These are phyloP conservation scores for Habrosyne pyritoides DNA, from an alignment of 2,888 invertebrate genomes.

Conservation along the genomic window DNA sequence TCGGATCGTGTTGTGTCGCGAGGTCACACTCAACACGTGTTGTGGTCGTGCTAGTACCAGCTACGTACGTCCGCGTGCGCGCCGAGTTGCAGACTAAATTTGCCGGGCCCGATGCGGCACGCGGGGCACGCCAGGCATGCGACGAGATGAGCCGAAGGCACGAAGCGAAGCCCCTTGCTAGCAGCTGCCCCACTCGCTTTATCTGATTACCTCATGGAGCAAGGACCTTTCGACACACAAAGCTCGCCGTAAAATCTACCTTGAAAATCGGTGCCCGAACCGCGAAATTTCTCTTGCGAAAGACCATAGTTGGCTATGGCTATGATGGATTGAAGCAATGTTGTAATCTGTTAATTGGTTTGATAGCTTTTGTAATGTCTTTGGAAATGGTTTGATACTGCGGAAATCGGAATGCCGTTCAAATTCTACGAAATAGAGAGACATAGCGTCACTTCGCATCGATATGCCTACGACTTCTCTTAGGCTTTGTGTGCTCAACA, in stretches of 20 bases:
- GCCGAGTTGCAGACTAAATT: slow-evolving; percentile 68
- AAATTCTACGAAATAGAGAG: no score
- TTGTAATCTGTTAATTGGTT: slow-evolving; percentile 7
- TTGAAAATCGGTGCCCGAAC: slow-evolving; percentile 65
- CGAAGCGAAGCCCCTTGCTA: slow-evolving; percentile 52
- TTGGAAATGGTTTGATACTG: not conserved
- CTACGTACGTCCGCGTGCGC: slow-evolving; percentile 72
- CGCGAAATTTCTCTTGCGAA: slow-evolving; percentile 65
- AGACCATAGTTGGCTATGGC: slow-evolving; percentile 32
- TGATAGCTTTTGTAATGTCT: slow-evolving; percentile 5
- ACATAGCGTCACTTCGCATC: no score
- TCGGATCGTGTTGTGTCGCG: slow-evolving; percentile 37
- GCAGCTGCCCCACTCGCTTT: slow-evolving; percentile 64
- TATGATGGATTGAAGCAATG: slow-evolving; percentile 28
- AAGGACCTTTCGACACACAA: slow-evolving; percentile 79
- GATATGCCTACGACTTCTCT: no score
- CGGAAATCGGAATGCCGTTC: no score
- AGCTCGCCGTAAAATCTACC: slow-evolving; percentile 76
- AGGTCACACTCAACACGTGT: slow-evolving; percentile 39
- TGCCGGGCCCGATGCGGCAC: slow-evolving; percentile 44
- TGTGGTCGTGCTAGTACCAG: slow-evolving; percentile 38
- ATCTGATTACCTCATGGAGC: slow-evolving; percentile 79
- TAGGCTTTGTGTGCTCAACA: no score
- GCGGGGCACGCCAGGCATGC: slow-evolving; percentile 38
- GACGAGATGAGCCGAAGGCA: slow-evolving; percentile 58